These are phyloP conservation scores for Dendrocopos noguchii DNA, from an alignment of 2,113 vertebrate genomes.

Conservation along the genomic window DNA sequence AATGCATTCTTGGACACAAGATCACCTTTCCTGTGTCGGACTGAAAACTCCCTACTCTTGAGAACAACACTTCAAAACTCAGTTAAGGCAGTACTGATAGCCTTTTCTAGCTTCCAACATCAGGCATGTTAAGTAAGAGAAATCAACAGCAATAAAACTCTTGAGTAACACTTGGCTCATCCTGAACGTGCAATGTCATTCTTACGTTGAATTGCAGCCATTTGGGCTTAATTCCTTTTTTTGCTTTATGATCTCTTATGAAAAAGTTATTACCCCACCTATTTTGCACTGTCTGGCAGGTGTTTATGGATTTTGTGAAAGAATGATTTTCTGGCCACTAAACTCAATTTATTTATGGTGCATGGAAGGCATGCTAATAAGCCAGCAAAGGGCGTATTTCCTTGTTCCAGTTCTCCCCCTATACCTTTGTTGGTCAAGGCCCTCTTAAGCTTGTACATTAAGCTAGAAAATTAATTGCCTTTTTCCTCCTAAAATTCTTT, in stretches of 20 bases:
- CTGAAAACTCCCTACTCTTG: neutral
- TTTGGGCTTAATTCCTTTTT: neutral
- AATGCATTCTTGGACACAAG: accelerated
- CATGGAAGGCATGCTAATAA: neutral
- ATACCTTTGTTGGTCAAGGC: neutral
- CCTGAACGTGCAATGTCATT: neutral
- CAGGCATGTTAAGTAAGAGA: neutral
- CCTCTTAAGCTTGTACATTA: neutral
- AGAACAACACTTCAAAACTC: neutral
- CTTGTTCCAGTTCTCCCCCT: accelerated
- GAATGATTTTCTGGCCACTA: neutral
- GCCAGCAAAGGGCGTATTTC: neutral
- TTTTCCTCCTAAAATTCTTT: neutral
- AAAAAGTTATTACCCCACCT: neutral
- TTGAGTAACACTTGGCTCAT: neutral
- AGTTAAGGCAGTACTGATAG: neutral
- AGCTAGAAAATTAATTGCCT: neutral
- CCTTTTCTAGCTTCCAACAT: neutral
- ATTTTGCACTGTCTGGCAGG: neutral
- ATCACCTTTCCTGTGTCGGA: neutral
- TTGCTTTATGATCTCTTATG: neutral
- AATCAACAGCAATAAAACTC: neutral
- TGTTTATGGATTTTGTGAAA: neutral
- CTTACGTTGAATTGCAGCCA: neutral
- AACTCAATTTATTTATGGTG: neutral